phyloP scores from a whole-genome alignment of 1,140 invertebrate genomes.

The Heliconius nattereri region DNA sequence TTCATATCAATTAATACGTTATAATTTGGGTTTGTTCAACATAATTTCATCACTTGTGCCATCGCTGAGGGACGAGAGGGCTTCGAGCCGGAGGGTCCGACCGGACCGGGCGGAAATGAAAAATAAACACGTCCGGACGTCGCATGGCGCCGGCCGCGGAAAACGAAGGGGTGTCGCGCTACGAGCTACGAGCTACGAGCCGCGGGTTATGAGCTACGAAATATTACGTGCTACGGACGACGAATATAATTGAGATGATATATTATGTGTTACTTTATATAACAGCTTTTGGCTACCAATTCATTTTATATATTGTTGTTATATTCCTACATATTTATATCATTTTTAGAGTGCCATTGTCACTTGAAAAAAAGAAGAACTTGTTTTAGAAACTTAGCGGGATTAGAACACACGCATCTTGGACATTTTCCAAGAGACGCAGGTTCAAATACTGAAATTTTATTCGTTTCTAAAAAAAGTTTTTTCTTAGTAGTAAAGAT shows the following conservation, averaged over 20 bases:
- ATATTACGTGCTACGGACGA: constrained; percentile 1
- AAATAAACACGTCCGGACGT: constrained; percentile 77
- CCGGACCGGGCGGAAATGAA: constrained; percentile 74
- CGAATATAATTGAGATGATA: constrained; percentile 13
- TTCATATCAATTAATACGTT: background rate
- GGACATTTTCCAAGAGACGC: too few species aligned
- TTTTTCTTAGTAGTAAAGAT: too few species aligned
- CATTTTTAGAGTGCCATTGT: too few species aligned
- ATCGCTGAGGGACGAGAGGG: constrained; percentile 34
- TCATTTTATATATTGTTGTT: background rate
- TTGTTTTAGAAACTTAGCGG: too few species aligned
- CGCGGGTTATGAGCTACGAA: constrained; percentile 16
- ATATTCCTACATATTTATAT: too few species aligned
- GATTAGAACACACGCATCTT: too few species aligned
- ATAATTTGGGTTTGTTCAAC: constrained; percentile 9
- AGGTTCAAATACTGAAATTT: too few species aligned
- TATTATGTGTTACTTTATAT: constrained; percentile 7
- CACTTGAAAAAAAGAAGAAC: too few species aligned
- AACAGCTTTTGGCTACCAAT: background rate
- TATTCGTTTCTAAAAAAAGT: too few species aligned
- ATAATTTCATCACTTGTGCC: constrained; percentile 34
- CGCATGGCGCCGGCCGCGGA: constrained; percentile 67
- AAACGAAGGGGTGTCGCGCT: constrained; percentile 60
- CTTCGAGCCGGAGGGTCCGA: constrained; percentile 49
- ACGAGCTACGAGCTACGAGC: constrained; percentile 27